Evolutionary conservation across 2,888 invertebrate species (phyloP).

Genomic region (Adineta ricciae): DNA sequence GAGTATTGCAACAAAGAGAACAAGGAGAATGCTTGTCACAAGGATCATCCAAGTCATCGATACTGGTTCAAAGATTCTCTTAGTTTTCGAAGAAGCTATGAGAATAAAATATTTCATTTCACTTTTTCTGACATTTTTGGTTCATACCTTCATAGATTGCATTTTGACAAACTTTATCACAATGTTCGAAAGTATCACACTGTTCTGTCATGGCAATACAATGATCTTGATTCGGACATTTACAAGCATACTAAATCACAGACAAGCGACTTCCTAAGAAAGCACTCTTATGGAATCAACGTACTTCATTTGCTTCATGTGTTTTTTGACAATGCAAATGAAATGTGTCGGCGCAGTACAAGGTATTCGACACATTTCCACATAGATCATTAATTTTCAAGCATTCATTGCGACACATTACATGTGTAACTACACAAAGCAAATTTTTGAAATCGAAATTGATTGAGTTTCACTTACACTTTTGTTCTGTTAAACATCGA

Average conservation of each 20-base stretch:
- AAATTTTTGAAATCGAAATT: background rate
- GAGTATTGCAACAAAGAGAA: background rate
- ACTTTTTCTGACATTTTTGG: background rate
- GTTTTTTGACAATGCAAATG: background rate
- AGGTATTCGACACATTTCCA: background rate
- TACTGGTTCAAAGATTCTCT: background rate
- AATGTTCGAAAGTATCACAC: background rate
- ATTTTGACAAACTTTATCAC: background rate
- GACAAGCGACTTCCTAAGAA: too few species aligned
- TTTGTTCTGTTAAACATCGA: background rate
- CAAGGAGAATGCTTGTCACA: background rate
- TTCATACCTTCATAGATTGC: background rate
- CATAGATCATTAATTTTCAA: background rate
- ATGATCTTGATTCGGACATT: background rate
- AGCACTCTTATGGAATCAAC: background rate
- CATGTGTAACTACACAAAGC: background rate
- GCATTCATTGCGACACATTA: background rate
- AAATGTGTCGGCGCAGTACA: background rate
- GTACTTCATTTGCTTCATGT: background rate
- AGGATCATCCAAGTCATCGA: background rate
- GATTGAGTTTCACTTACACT: background rate
- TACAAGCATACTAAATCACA: background rate
- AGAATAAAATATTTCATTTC: background rate
- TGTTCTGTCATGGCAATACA: background rate
- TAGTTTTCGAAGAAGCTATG: background rate